A percentile compares a stretch with the other conserved stretches of the same genome.
Evolutionary conservation across 1,140 invertebrate genomes (phyloP).

Genomic region (Leptinotarsa texana): DNA sequence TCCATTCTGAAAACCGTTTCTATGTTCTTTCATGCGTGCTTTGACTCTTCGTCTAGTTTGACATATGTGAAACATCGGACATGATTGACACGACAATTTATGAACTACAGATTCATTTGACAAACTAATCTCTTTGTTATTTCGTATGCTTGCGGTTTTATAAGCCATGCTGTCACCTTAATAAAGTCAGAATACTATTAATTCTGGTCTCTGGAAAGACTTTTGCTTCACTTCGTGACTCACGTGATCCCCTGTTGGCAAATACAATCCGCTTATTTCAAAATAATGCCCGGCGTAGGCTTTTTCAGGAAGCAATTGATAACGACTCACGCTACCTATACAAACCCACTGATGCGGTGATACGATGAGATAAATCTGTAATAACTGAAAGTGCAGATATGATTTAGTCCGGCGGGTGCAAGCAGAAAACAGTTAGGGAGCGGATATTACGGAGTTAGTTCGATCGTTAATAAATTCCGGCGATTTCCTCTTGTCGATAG

Average conservation of each 20-base stretch:
- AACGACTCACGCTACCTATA: neutral
- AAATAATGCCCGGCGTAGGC: neutral
- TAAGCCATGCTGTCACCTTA: no score
- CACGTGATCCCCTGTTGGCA: neutral
- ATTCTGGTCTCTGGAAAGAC: no score
- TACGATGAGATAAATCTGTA: slow-evolving; percentile 7
- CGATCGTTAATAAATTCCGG: slow-evolving; percentile 37
- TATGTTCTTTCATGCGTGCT: no score
- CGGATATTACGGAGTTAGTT: slow-evolving; percentile 25
- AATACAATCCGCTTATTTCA: slow-evolving; percentile 5
- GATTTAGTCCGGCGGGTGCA: slow-evolving; percentile 13
- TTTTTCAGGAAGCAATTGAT: slow-evolving; percentile 1
- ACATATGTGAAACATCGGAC: no score
- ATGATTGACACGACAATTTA: no score
- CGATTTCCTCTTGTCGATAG: slow-evolving; percentile 32
- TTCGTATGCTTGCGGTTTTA: no score
- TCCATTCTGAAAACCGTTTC: no score
- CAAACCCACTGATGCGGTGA: slow-evolving; percentile 7
- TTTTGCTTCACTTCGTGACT: neutral
- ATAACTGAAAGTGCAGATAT: slow-evolving; percentile 22
- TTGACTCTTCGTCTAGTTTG: no score
- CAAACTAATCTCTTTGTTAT: no score
- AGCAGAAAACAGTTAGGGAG: slow-evolving; percentile 26
- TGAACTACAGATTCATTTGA: no score
- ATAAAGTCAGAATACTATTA: no score